phyloP scores from a whole-genome alignment of 2,113 vertebrate species.

The Halichoerus grypus region DNA sequence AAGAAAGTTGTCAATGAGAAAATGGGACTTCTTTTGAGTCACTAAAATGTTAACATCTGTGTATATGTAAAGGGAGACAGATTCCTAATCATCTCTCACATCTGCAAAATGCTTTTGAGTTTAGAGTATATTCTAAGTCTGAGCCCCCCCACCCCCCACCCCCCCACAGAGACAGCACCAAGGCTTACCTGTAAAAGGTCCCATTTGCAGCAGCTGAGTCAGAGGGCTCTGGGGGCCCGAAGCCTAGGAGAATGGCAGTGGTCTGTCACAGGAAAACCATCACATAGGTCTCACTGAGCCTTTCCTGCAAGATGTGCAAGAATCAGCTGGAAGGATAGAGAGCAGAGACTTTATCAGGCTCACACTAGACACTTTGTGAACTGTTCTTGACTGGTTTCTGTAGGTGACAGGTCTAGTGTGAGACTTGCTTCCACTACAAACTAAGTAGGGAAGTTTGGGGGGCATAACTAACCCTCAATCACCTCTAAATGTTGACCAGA shows the following conservation, averaged over 20 bases:
- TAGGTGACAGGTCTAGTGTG: background rate
- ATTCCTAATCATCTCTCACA: background rate
- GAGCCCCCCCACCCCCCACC: too few relatives aligned
- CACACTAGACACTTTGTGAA: fast-evolving
- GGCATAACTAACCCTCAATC: background rate
- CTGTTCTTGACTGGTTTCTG: background rate
- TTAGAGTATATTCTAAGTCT: background rate
- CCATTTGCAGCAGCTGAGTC: background rate
- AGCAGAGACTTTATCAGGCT: background rate
- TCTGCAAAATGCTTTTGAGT: background rate
- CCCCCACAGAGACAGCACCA: fast-evolving
- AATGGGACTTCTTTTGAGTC: background rate
- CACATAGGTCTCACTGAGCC: background rate
- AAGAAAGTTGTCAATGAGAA: background rate
- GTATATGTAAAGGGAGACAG: background rate
- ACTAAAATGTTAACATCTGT: background rate
- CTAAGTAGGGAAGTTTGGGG: background rate
- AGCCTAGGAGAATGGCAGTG: too few relatives aligned
- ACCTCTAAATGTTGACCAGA: background rate
- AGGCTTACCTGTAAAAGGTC: background rate
- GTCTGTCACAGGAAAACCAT: background rate
- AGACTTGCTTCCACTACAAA: background rate
- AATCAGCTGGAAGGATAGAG: background rate
- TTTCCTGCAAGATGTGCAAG: background rate
- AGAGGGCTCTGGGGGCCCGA: background rate